Conservation (phyloP, 2,888 invertebrate species). For the Pomacea canaliculata region DNA sequence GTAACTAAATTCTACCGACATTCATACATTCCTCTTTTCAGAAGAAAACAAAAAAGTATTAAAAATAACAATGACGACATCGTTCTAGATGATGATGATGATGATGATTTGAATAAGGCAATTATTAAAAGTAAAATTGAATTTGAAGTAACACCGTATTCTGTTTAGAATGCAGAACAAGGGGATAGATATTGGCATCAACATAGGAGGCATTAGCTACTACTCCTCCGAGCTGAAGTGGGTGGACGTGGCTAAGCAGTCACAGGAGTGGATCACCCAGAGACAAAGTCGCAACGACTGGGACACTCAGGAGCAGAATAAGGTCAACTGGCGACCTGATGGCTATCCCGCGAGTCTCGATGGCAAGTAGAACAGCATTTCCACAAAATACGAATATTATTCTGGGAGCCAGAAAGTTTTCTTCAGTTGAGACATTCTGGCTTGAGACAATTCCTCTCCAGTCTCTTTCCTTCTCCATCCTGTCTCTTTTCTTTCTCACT, state of each 20-base stretch:
- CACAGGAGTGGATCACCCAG: conserved; percentile 27
- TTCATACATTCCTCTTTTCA: background rate
- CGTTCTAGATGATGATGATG: background rate
- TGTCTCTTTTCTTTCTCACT: background rate
- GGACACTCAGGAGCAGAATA: conserved; percentile 46
- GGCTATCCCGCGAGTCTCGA: conserved; percentile 47
- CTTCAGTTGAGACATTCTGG: background rate
- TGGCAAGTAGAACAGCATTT: conserved; percentile 22
- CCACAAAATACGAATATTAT: background rate
- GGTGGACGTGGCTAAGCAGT: conserved; percentile 38
- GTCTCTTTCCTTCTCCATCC: background rate
- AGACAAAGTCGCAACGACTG: conserved; percentile 34
- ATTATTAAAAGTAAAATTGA: background rate
- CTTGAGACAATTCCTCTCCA: background rate
- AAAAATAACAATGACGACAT: background rate
- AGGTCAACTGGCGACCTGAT: conserved; percentile 41
- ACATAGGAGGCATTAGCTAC: conserved; percentile 48
- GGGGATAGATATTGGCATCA: conserved; percentile 46
- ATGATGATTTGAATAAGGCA: conserved; percentile 1
- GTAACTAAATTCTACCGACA: background rate
- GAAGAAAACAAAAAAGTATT: too few relatives aligned
- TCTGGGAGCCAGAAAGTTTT: background rate
- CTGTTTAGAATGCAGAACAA: conserved; percentile 45
- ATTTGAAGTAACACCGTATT: background rate
- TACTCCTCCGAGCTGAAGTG: conserved; percentile 53